Evolutionary conservation across 2,797 vertebrate genomes (phyloP).

Genomic region (Lepus oiostolus): DNA sequence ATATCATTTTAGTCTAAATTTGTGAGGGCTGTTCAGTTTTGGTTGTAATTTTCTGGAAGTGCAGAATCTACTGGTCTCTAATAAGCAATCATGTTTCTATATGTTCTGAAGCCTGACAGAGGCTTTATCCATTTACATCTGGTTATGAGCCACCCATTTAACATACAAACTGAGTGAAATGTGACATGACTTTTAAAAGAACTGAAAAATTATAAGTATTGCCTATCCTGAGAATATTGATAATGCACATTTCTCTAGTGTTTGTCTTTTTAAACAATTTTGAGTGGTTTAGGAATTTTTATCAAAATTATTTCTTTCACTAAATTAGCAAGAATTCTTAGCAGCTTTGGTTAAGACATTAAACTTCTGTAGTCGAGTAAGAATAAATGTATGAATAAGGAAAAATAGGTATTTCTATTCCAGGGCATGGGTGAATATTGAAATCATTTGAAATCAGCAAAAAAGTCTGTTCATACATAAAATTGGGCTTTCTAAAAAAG

Average conservation of each 20-base stretch:
- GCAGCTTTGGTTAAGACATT: slow-evolving; percentile 37
- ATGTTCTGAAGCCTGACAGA: slow-evolving; percentile 18
- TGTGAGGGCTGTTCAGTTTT: background rate
- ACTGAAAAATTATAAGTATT: background rate
- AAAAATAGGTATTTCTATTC: slow-evolving; percentile 15
- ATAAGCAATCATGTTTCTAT: background rate
- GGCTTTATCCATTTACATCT: background rate
- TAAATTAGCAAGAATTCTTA: slow-evolving; percentile 1
- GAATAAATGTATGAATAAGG: background rate
- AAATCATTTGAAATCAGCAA: background rate
- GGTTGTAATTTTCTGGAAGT: slow-evolving; percentile 44
- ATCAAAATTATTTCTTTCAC: background rate
- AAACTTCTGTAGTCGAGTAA: slow-evolving; percentile 46
- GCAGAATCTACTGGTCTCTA: slow-evolving; percentile 25
- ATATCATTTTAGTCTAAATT: slow-evolving; percentile 19
- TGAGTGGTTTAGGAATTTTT: slow-evolving; percentile 10
- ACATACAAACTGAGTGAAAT: slow-evolving; percentile 43
- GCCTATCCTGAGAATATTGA: background rate
- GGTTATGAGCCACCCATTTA: background rate
- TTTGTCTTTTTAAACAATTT: slow-evolving; percentile 20
- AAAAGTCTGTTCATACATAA: slow-evolving; percentile 8
- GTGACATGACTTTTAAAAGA: slow-evolving; percentile 35
- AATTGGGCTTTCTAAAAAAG: background rate
- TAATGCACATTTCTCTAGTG: background rate
- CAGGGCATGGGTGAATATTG: background rate